These are phyloP conservation scores for Hippoglossus hippoglossus DNA, from an alignment of 2,797 vertebrate genomes.

Conservation along the genomic window DNA sequence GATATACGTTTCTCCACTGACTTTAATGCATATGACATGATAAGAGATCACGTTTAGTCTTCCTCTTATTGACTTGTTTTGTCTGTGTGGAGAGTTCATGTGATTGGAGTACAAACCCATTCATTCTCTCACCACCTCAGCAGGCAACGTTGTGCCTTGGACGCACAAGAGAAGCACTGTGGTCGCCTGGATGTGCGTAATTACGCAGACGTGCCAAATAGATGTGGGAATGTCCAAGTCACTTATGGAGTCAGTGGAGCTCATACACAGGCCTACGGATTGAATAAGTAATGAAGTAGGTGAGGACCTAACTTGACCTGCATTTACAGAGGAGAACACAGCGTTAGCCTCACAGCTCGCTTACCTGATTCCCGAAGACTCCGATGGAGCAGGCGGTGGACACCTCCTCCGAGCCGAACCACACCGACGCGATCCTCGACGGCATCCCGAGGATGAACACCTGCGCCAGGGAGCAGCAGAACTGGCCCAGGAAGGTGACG, in stretches of 20 bases:
- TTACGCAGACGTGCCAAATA: slow-evolving; percentile 51
- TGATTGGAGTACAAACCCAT: neutral
- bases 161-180: neutral
- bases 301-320: neutral
- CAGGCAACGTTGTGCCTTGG: neutral
- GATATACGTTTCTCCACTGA: neutral
- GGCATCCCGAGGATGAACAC: slow-evolving; percentile 98
- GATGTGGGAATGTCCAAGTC: neutral
- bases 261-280: no score
- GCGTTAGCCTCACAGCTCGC: slow-evolving; percentile 24
- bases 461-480: slow-evolving; percentile 90
- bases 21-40: neutral
- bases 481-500: slow-evolving; percentile 91
- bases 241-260: neutral
- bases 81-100: neutral
- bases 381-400: slow-evolving; percentile 97
- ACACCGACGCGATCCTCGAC: slow-evolving; percentile 93
- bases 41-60: no score
- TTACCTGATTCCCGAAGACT: slow-evolving; percentile 97
- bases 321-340: neutral
- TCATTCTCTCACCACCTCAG: neutral
- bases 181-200: slow-evolving; percentile 45
- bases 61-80: no score
- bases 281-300: slow-evolving; percentile 14
- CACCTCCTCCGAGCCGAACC: slow-evolving; percentile 96